phyloP scores from a whole-genome alignment of 30 jellyfish, hydroid and myxozoan genomes.

The Euphysa ruthae region DNA sequence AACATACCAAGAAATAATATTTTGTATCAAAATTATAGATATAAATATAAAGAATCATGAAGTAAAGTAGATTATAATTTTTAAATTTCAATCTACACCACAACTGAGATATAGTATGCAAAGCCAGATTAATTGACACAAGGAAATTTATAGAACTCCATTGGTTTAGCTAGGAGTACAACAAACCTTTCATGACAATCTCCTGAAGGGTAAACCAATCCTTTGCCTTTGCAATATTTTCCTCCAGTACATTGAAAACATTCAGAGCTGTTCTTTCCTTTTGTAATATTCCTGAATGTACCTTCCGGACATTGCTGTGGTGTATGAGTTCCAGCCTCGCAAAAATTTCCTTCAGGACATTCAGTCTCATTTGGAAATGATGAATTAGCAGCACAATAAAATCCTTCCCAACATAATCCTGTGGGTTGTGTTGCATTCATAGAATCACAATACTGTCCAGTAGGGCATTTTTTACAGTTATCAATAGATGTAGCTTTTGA shows the following conservation, averaged over 20 bases:
- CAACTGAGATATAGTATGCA: too few species aligned
- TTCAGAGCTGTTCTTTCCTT: conserved; percentile 64
- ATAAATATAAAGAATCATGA: too few species aligned
- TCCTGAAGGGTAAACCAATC: conserved; percentile 75
- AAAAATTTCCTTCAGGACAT: conserved; percentile 70
- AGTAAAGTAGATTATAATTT: too few species aligned
- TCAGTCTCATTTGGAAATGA: conserved; percentile 47
- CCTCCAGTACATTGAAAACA: conserved; percentile 97
- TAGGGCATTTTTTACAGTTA: conserved; percentile 75
- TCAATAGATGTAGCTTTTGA: conserved; percentile 45
- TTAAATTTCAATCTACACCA: too few species aligned
- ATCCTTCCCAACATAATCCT: conserved; percentile 64
- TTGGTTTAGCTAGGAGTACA: too few species aligned
- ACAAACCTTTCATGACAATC: conserved; percentile 97
- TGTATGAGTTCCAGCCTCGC: conserved; percentile 58
- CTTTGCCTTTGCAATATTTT: conserved; percentile 69
- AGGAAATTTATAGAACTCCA: too few species aligned
- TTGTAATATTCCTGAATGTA: conserved; percentile 67
- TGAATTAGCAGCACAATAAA: conserved; percentile 72
- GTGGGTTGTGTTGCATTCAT: conserved; percentile 61
- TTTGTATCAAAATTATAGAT: too few species aligned
- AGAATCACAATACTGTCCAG: conserved; percentile 70
- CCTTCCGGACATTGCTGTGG: conserved; percentile 83
- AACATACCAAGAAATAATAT: too few species aligned
- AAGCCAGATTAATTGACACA: too few species aligned